A percentile compares a stretch with the other conserved stretches of the same genome.
Evolutionary conservation across 2,888 invertebrate species (phyloP).

Genomic region (Rosalia funebris): DNA sequence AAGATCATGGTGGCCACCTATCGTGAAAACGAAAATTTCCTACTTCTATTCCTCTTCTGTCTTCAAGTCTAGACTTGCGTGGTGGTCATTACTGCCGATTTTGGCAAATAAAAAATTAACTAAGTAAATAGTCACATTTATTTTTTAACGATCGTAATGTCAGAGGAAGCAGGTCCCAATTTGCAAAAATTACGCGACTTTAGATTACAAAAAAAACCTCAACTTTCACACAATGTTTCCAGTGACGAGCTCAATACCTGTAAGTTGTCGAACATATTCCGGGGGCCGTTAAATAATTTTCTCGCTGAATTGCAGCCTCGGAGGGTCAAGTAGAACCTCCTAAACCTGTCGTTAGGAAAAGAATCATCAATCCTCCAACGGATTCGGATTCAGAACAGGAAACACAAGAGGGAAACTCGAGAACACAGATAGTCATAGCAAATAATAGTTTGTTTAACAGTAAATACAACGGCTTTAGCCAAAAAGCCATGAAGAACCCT

Average conservation of each 20-base stretch:
- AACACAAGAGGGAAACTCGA: slow-evolving; percentile 26
- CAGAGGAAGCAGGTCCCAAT: slow-evolving; percentile 68
- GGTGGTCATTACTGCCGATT: slow-evolving; percentile 19
- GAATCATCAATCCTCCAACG: slow-evolving; percentile 51
- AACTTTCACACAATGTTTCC: slow-evolving; percentile 54
- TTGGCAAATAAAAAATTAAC: slow-evolving; percentile 6
- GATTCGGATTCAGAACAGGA: slow-evolving; percentile 69
- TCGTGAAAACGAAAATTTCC: background rate
- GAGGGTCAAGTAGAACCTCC: slow-evolving; percentile 20
- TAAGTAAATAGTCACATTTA: slow-evolving; percentile 7
- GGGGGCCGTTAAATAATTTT: slow-evolving; percentile 22
- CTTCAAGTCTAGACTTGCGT: slow-evolving; percentile 18
- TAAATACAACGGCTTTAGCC: slow-evolving; percentile 40
- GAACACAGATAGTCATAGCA: slow-evolving; percentile 26
- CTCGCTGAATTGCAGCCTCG: slow-evolving; percentile 42
- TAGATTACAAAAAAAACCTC: slow-evolving; percentile 73
- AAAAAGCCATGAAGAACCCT: slow-evolving; percentile 48
- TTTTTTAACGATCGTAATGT: slow-evolving; percentile 46
- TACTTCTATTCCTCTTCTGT: background rate
- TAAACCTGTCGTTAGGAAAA: slow-evolving; percentile 27
- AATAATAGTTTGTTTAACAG: slow-evolving; percentile 36
- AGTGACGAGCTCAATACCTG: slow-evolving; percentile 49
- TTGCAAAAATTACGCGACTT: slow-evolving; percentile 74
- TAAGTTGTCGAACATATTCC: slow-evolving; percentile 44
- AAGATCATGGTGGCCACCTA: slow-evolving; percentile 11